Base-by-base conservation (phyloP, 2,888 invertebrate species). In the Eupithecia abbreviata region DNA sequence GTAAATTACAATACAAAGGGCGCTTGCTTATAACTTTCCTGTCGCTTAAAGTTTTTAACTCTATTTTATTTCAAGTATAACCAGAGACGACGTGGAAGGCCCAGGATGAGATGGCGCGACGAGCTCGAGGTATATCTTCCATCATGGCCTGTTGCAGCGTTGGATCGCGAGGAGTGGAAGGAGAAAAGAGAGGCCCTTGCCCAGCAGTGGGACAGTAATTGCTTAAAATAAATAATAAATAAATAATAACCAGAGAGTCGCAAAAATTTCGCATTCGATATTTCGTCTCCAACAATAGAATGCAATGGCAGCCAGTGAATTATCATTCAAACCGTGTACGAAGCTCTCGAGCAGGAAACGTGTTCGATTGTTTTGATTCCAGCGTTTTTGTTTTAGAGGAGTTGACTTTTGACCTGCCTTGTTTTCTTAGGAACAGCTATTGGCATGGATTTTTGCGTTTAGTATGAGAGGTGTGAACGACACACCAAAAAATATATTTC, bases 351-450 rank as follows among this genome's bases (percentile, higher is more conserved):
- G 73, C 75, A 45, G 68, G 65, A 71, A 71, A 73, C 75, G 73
- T 78, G 78, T 71, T 71, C 73, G 71, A 78, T 78, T 78, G 78
- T 78, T 78, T 75, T 73, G 71, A 72, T 73, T 73, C 67, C 73
- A 67, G 70, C 73, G 73, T 68, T 78, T 73, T 71, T 73, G 73
- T 41, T 75, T 70, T 18, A 45, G 68, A 18, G 71, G 73, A 67
- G 42, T 43, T 58, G 71, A 73, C 75, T 71, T 73, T 68, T 75
- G 73, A 78, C 78, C 75, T 71, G 67, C 10, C 0, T 55, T 66
- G 66, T 42, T 71, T 43, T 2, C 30, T 58, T 58, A n/a, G 15
- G 51, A n/a, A 51, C 15, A 58, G 55, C 9, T 58, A 58, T 18
- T 58, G 18, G n/a, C 55, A 9, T 58, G 55, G 30, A 62, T 30